A percentile compares a stretch with the other conserved stretches of the same genome.
Evolutionary conservation across 1,140 invertebrate species (phyloP).

Genomic region (Stegodyphus dumicola): DNA sequence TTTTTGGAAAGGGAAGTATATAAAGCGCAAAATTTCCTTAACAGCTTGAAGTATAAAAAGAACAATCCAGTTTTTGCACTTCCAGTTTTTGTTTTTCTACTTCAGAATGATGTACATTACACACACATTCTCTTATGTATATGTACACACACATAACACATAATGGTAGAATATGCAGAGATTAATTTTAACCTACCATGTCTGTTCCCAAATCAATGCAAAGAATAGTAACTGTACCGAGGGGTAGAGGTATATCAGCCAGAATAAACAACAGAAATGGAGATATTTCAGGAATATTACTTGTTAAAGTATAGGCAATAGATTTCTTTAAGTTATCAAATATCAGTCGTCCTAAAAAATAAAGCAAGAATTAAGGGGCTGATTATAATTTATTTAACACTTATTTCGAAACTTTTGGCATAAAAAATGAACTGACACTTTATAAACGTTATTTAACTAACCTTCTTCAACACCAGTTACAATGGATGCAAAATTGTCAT

Average conservation of each 20-base stretch:
- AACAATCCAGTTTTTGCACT: no score
- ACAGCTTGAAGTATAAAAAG: no score
- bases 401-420: neutral
- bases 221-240: conserved; percentile 98
- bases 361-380: neutral
- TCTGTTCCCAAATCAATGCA: conserved; percentile 99
- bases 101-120: no score
- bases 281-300: conserved; percentile 99
- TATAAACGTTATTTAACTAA: conserved; percentile 2
- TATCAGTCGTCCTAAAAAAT: conserved; percentile 80
- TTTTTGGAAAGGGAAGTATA: no score
- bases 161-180: conserved; percentile 6
- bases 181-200: conserved; percentile 74
- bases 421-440: neutral
- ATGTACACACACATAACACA: neutral
- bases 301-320: conserved; percentile 98
- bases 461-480: conserved; percentile 99
- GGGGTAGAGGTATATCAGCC: conserved; percentile 94
- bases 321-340: conserved; percentile 99
- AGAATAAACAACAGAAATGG: conserved; percentile 99
- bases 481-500: conserved; percentile 99
- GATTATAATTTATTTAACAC: neutral
- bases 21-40: no score
- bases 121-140: no score
- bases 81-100: no score